Percentiles rank a stretch among this genome's conserved stretches.
Evolutionary conservation across 2,888 invertebrate species (phyloP).

Genomic region (Zonitis immaculata): DNA sequence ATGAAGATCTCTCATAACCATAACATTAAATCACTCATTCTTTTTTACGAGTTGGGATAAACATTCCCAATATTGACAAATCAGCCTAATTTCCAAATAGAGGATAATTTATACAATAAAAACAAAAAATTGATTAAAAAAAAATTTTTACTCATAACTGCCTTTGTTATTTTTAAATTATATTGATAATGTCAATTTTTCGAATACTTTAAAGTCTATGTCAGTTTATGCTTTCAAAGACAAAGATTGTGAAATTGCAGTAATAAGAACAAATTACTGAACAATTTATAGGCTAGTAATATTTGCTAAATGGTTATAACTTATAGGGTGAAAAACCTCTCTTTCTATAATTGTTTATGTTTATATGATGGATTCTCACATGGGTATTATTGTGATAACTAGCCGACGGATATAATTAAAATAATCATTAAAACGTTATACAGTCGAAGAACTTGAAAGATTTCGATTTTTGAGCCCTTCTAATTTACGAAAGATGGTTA

Average conservation of each 20-base stretch:
- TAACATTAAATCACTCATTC: background rate
- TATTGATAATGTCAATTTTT: conserved; percentile 42
- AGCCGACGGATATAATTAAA: conserved; percentile 12
- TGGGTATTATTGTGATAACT: conserved; percentile 11
- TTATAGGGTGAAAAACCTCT: conserved; percentile 22
- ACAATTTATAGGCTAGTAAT: conserved; percentile 45
- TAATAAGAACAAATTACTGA: conserved; percentile 44
- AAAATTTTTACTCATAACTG: background rate
- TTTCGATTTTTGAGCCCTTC: too few species aligned
- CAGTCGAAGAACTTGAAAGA: background rate
- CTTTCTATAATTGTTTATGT: conserved; percentile 9
- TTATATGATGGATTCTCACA: conserved; percentile 8
- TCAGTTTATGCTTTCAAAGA: conserved; percentile 35
- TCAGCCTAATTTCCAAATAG: background rate
- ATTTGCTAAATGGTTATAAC: conserved; percentile 35
- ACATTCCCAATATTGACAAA: background rate
- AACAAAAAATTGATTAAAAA: background rate
- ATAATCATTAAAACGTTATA: conserved; percentile 1
- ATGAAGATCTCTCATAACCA: too few species aligned
- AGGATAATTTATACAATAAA: background rate
- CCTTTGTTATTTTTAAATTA: conserved; percentile 24
- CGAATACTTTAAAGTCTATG: conserved; percentile 40
- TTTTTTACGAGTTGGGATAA: background rate
- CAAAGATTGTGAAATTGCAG: conserved; percentile 40
- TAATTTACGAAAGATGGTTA: too few species aligned